These are phyloP conservation scores for Sinocyclocheilus grahami DNA, from an alignment of 2,113 vertebrate genomes.

Conservation along the genomic window DNA sequence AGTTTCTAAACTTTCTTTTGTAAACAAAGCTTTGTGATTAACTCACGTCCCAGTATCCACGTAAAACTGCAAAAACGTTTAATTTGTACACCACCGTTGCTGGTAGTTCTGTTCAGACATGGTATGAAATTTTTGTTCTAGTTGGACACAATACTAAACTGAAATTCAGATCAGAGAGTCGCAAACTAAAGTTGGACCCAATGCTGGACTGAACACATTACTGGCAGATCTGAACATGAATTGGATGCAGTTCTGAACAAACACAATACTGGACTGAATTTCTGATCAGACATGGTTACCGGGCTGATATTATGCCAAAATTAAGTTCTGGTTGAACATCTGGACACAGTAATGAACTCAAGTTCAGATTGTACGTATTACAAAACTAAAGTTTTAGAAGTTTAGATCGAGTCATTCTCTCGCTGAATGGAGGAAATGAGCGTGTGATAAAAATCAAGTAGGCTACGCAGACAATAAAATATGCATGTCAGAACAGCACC, in stretches of 20 bases:
- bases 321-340: neutral
- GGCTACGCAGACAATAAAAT: neutral
- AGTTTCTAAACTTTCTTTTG: neutral
- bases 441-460: neutral
- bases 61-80: no score
- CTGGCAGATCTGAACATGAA: no score
- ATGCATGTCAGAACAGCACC: constrained; percentile 37
- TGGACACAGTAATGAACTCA: neutral
- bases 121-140: no score
- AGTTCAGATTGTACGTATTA: neutral
- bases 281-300: neutral
- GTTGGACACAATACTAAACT: neutral
- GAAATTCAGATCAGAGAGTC: neutral
- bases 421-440: neutral
- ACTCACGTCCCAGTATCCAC: no score
- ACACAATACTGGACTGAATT: neutral
- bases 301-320: neutral
- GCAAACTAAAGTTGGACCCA: no score
- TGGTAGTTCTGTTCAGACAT: no score
- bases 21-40: neutral
- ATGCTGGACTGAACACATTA: no score
- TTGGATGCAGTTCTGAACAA: neutral
- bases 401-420: neutral
- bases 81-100: no score
- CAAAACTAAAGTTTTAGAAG: neutral